These are phyloP conservation scores for Seriola rivoliana DNA, from an alignment of 2,113 vertebrate genomes.

Conservation along the genomic window DNA sequence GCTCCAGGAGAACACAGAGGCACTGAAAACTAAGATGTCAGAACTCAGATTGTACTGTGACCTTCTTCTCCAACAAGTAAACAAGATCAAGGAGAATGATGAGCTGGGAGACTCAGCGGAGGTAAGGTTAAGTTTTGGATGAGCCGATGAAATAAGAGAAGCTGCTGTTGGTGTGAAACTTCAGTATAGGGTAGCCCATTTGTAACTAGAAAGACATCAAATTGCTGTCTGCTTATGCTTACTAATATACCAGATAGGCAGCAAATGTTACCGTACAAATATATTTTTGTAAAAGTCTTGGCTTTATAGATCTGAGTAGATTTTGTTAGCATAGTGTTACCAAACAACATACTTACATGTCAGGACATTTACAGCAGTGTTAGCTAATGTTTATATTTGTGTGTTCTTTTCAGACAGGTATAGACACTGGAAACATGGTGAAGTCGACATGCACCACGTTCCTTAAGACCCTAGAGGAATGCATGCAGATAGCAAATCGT, in stretches of 20 bases:
- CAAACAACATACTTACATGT: background rate
- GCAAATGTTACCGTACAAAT: background rate
- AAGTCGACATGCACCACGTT: constrained; percentile 97
- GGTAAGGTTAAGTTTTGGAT: constrained; percentile 65
- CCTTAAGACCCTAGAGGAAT: constrained; percentile 96
- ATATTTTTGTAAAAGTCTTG: background rate
- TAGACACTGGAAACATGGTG: constrained; percentile 91
- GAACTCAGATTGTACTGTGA: constrained; percentile 97
- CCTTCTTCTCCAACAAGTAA: constrained; percentile 97
- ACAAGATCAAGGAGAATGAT: constrained; percentile 87
- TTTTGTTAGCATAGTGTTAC: background rate
- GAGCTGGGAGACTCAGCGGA: constrained; percentile 69
- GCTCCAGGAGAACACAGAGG: constrained; percentile 95
- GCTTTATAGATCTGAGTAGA: background rate
- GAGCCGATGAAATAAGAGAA: constrained; percentile 59
- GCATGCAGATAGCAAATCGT: constrained; percentile 96
- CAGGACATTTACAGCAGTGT: background rate
- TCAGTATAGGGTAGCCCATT: constrained; percentile 1
- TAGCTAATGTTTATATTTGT: constrained; percentile 15
- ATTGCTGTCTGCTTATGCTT: background rate
- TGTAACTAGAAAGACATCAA: background rate
- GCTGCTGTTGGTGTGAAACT: constrained; percentile 34
- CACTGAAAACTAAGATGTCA: constrained; percentile 96
- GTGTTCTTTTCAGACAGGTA: constrained; percentile 80
- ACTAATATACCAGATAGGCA: background rate